These are phyloP conservation scores for Malurus splendens DNA, from an alignment of 2,797 vertebrate genomes.

Conservation along the genomic window DNA sequence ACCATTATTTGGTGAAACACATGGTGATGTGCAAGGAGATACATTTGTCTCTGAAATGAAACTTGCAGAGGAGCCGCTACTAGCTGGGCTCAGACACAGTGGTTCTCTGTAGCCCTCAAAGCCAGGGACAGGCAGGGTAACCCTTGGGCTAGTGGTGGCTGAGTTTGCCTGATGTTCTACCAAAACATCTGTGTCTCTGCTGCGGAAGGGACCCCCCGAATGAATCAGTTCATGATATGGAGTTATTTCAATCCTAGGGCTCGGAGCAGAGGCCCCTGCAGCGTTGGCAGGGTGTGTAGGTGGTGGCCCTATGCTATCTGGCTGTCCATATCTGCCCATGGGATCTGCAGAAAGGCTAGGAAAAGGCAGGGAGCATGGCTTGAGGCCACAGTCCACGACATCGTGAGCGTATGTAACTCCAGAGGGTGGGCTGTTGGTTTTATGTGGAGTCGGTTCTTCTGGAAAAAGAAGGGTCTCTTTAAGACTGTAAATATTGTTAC, in stretches of 20 bases:
- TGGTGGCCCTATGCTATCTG: slow-evolving; percentile 82
- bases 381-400: slow-evolving; percentile 83
- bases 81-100: slow-evolving; percentile 95
- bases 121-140: slow-evolving; percentile 92
- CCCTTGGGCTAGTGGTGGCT: slow-evolving; percentile 82
- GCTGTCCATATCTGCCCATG: slow-evolving; percentile 81
- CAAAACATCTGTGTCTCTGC: slow-evolving; percentile 80
- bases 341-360: slow-evolving; percentile 74
- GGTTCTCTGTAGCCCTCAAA: slow-evolving; percentile 93
- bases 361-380: slow-evolving; percentile 81
- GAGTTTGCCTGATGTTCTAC: slow-evolving; percentile 76
- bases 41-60: slow-evolving; percentile 95
- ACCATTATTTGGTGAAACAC: slow-evolving; percentile 93
- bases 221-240: slow-evolving; percentile 93
- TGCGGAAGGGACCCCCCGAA: slow-evolving; percentile 75
- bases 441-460: slow-evolving; percentile 93
- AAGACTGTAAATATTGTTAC: slow-evolving; percentile 73
- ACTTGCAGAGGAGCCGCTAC: slow-evolving; percentile 97
- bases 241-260: slow-evolving; percentile 97
- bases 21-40: slow-evolving; percentile 95
- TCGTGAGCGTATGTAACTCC: slow-evolving; percentile 84
- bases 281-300: slow-evolving; percentile 79
- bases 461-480: slow-evolving; percentile 83
- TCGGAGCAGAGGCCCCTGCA: slow-evolving; percentile 80
- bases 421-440: slow-evolving; percentile 82